Base-by-base conservation (phyloP, 2,888 invertebrate genomes). In the Mythimna loreyi region DNA sequence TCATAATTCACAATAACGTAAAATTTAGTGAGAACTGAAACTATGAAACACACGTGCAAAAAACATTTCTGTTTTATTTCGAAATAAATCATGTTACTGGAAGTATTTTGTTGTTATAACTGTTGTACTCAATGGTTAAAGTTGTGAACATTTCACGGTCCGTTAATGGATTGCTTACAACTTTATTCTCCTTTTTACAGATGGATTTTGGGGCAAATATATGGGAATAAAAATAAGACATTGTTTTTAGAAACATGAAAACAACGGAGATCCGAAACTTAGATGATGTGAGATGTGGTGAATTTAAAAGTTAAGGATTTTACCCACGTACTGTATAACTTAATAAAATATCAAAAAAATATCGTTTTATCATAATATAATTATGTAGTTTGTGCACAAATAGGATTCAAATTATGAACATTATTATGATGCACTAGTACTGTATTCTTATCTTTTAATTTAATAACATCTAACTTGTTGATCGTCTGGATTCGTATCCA, bases 71-170 rank as follows among this genome's bases (percentile, higher is more conserved):
- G 43, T 77, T 21, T 77, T 62, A 43, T 74, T 62, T 47, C 25
- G 4, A 56, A 78, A 74, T 78, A 69, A 77, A 77, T 76, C 21
- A 67, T 63, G 60, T 65, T 63, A 47, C 45, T 53, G 2, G 43
- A 36, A 45, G 43, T 68, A 45, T 57, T 57, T 36, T 60, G 47
- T 40, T 57, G 19, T 60, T 49, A 47, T 56, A 43, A 19, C 40
- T 68, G 19, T 5, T 52, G 25, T 52, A 30, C 47, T n/a, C 50
- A 52, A 52, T 52, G 40, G 45, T 8, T 33, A 21, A 57, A 68
- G 30, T 52, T 61, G 19, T n/a, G 16, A 61, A 75, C 45, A 43
- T 57, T 73, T 68, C 25, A 75, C 57, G 50, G 25, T 19, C 5
- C 21, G 60, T 52, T 68, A 75, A 60, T 72, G 56, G 49, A 74